Conservation (phyloP, 2,888 invertebrate species). For the Diaprepes abbreviatus region DNA sequence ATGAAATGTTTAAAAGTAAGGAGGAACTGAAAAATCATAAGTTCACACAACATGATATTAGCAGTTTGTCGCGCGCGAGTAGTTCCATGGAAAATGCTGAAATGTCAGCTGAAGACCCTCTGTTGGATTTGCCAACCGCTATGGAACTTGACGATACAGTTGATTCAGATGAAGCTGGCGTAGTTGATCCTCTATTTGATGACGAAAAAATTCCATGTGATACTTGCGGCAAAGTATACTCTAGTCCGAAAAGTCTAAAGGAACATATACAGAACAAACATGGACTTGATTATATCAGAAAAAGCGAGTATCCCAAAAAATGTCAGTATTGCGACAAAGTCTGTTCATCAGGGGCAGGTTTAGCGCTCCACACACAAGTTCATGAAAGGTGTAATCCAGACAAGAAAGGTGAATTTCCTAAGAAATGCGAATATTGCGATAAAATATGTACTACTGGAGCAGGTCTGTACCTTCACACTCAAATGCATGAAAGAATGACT, state of each 20-base stretch:
- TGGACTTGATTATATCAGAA: slow-evolving; percentile 51
- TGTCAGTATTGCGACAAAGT: slow-evolving; percentile 61
- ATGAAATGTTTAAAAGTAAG: slow-evolving; percentile 71
- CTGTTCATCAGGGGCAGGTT: slow-evolving; percentile 59
- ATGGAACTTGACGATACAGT: neutral
- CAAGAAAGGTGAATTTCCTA: slow-evolving; percentile 55
- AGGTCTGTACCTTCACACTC: slow-evolving; percentile 61
- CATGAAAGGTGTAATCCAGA: slow-evolving; percentile 57
- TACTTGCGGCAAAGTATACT: slow-evolving; percentile 70
- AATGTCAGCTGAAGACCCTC: neutral
- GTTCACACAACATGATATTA: slow-evolving; percentile 54
- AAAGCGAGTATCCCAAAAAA: slow-evolving; percentile 58
- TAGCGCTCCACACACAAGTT: slow-evolving; percentile 61
- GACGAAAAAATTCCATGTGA: slow-evolving; percentile 64
- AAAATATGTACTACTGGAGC: slow-evolving; percentile 60
- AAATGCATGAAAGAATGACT: slow-evolving; percentile 60
- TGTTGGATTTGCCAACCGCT: neutral
- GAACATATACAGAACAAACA: slow-evolving; percentile 62
- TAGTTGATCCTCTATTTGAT: slow-evolving; percentile 36
- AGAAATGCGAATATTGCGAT: slow-evolving; percentile 61
- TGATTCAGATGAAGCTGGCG: neutral
- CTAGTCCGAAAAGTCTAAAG: slow-evolving; percentile 58
- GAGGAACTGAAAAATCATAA: slow-evolving; percentile 62
- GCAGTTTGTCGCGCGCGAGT: slow-evolving; percentile 1
- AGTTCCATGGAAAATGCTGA: neutral